phyloP scores from a whole-genome alignment of 2,888 invertebrate species.

The Caenorhabditis sulstoni region DNA sequence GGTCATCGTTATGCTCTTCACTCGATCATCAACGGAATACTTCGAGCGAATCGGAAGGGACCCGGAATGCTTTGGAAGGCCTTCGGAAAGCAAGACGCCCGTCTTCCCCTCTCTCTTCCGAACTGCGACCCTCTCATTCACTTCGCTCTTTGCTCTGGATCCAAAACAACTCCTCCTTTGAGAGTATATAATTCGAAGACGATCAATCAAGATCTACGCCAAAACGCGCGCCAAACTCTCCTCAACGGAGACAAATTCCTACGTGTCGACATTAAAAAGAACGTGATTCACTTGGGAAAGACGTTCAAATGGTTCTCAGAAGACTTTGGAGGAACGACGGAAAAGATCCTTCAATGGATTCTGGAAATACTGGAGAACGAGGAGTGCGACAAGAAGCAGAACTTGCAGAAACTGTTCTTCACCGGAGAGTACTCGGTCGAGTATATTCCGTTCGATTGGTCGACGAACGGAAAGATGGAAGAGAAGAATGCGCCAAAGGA shows the following conservation, averaged over 20 bases:
- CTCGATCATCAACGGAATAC: conserved; percentile 83
- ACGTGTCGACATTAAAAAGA: conserved; percentile 80
- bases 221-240: conserved; percentile 65
- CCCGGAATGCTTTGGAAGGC: conserved; percentile 81
- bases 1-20: conserved; percentile 82
- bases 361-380: conserved; percentile 58
- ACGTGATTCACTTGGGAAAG: conserved; percentile 81
- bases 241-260: conserved; percentile 81
- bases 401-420: conserved; percentile 66
- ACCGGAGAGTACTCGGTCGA: conserved; percentile 73
- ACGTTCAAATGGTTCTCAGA: conserved; percentile 83
- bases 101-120: conserved; percentile 81
- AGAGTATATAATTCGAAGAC: conserved; percentile 81
- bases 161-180: conserved; percentile 82
- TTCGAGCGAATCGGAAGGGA: conserved; percentile 82
- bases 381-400: conserved; percentile 64
- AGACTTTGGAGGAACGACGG: conserved; percentile 81
- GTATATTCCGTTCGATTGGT: conserved; percentile 72
- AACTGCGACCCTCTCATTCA: conserved; percentile 82
- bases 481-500: conserved; percentile 29
- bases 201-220: conserved; percentile 54
- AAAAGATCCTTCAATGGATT: conserved; percentile 73
- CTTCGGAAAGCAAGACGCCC: conserved; percentile 82
- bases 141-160: conserved; percentile 83
- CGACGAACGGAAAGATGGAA: conserved; percentile 69